Conservation (phyloP, 1,140 invertebrate species). For the Triops cancriformis region DNA sequence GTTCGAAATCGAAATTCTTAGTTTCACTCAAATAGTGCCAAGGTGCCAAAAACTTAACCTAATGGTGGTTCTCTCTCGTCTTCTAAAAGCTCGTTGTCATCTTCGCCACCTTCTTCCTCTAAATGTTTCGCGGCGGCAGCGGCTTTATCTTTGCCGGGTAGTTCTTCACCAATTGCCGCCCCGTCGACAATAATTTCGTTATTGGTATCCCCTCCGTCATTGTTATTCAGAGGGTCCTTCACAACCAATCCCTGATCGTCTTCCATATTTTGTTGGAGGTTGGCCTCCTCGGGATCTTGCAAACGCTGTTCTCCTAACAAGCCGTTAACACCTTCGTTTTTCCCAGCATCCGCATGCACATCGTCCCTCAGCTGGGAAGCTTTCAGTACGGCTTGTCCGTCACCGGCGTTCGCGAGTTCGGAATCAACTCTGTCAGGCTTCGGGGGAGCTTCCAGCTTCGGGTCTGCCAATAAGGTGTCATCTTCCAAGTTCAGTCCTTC, state of each 20-base stretch:
- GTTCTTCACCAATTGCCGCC: background rate
- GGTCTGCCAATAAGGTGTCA: background rate
- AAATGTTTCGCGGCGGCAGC: background rate
- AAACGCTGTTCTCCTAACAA: background rate
- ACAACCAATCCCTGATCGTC: background rate
- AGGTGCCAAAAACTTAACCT: background rate
- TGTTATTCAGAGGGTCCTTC: background rate
- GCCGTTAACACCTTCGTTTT: constrained; percentile 10
- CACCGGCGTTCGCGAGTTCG: background rate
- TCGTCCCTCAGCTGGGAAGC: background rate
- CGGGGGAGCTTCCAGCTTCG: background rate
- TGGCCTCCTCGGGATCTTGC: background rate
- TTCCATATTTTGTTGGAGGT: background rate
- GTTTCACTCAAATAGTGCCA: background rate
- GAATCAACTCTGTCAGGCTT: background rate
- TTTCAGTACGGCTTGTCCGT: constrained; percentile 15
- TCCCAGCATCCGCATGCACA: constrained; percentile 6
- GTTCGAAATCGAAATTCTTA: background rate
- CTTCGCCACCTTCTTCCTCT: constrained; percentile 9
- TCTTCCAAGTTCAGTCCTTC: constrained; percentile 2
- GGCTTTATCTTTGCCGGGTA: constrained; percentile 2
- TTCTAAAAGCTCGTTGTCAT: background rate
- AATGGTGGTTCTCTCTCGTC: background rate
- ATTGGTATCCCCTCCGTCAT: background rate
- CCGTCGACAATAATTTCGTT: background rate